Base-by-base conservation (phyloP, 2,797 vertebrate genomes). In the Lutjanus campechanus region DNA sequence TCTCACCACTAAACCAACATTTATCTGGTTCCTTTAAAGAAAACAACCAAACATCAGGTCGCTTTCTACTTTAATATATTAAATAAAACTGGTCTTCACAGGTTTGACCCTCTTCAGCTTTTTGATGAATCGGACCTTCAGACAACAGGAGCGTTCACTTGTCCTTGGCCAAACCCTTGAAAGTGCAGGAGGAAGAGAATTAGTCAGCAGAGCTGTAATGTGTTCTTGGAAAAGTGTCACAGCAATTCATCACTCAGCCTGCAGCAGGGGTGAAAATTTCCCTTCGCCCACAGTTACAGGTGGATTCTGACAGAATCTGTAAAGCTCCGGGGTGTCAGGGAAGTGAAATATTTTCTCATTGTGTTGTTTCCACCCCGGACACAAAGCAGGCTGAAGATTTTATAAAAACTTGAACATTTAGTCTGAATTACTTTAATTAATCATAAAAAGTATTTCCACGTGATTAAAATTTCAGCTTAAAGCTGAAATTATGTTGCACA, bases 101-200 rank as follows among this genome's bases (percentile, higher is more conserved):
- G 20, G 20, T 11, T 16, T 44, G 7, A 2, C 43, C 54, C 43
- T 49, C 4, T 1, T 56, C 8, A 29, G 22, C 1, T 15, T 15
- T 8, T 11, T 73, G 61, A 73, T 47, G 0, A 56, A 64, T 20
- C 15, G 9, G 16, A 7, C 50, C 71, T 46, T 56, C 22, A 15
- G 2, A 12, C 9, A 1, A 20, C 13, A 11, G 1, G 17, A 7
- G 1, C 9, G 0, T 17, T 51, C 12, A 20, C 8, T 1, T 5
- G 25, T 22, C 51, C 51, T 56, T 22, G 51, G 8, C 7, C 0
- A 25, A 41, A 13, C 11, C 53, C 44, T 40, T 29, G 13, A 17
- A 12, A 1, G 65, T 13, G 17, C 47, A 25, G 55, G 5, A 53
- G 25, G 49, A 44, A 19, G 46, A 36, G 47, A 36, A 6, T 19